Evolutionary conservation across 2,888 invertebrate genomes (phyloP).

Genomic region (Myopa tessellatipennis): DNA sequence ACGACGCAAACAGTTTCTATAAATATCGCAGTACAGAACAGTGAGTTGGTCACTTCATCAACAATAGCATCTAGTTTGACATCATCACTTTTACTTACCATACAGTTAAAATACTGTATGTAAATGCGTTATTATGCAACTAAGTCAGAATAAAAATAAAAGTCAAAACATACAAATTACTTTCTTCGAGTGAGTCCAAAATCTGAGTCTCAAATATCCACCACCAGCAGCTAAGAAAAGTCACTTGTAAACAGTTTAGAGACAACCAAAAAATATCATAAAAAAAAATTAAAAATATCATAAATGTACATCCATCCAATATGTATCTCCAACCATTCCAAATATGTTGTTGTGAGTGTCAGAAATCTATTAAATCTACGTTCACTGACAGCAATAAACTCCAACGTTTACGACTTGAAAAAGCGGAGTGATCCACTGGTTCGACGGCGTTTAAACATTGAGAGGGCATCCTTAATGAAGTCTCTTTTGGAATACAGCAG

Average conservation of each 20-base stretch:
- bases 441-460: not conserved
- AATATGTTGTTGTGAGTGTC: not conserved
- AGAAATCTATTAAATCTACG: not conserved
- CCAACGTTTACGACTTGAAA: not conserved
- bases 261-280: no score
- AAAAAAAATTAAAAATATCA: no score
- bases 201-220: no score
- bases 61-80: not conserved
- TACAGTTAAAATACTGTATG: not conserved
- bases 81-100: conserved; percentile 7
- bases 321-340: not conserved
- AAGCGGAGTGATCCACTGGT: not conserved
- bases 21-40: no score
- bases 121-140: no score
- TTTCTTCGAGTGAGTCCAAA: not conserved
- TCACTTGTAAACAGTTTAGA: not conserved
- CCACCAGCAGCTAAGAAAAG: not conserved
- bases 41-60: not conserved
- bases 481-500: not conserved
- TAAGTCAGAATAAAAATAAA: not conserved
- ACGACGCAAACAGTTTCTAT: no score
- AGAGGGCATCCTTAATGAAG: not conserved
- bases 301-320: no score
- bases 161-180: conserved; percentile 7
- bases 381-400: not conserved